Evolutionary conservation across 2,113 vertebrate species (phyloP), one percentile per base, ranked within the genome.

Genomic region (Brachyhypopomus gauderio): DNA sequence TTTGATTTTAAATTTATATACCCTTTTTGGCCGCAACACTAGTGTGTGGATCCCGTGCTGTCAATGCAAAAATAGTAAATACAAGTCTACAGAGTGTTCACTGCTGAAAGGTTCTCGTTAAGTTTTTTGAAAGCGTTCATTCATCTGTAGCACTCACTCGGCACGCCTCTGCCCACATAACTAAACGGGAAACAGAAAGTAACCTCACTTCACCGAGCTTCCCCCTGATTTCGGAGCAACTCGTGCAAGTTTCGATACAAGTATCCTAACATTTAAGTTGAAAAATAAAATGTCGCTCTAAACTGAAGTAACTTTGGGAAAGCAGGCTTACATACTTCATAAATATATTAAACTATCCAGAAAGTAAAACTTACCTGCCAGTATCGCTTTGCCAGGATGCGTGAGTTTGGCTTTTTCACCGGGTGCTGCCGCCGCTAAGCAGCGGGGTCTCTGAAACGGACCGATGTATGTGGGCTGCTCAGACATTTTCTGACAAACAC

Each of bases 321-420:
- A 52, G 45, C 45, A 52, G 14, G 45, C 45, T 14, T 52, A 14
- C 45, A 41, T 41, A 3, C 2, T 66, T 66, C 34, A 66, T 9
- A 11, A 38, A 2, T 48, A 19, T 71, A n/a, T 38, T 9, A 3
- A 63, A 34, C 12, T 52, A 52, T 52, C 12, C 45, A 52, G 45
- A 30, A 16, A 58, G n/a, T 34, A 5, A 9, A 75, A 84, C 93
- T 92, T 81, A 96, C 95, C 95, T 90, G 95, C 95, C 82, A 96
- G 86, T 69, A 96, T 96, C 22, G 95, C 95, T 83, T 96, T 96
- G 59, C 95, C 95, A 8, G 95, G 95, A 75, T 96, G 95, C 30
- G 95, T 96, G 73, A 95, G 89, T 87, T 95, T 96, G 30, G 93
- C 88, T 85, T 90, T 94, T 25, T 90, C 93, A 6, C 91, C 91